Base-by-base conservation (phyloP, 2,797 vertebrate species). In the Microctenopoma steveboyesi region DNA sequence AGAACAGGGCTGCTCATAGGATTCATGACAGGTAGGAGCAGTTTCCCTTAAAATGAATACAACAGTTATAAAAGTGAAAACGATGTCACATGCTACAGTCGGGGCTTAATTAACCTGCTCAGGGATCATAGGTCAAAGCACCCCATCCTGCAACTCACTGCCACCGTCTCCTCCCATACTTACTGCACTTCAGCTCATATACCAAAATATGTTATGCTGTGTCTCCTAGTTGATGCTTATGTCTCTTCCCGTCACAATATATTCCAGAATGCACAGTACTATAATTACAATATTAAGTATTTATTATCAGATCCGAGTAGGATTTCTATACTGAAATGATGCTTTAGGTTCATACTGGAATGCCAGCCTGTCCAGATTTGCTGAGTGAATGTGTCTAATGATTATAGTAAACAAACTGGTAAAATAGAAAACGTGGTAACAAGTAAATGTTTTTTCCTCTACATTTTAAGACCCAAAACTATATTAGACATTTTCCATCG, bases 1-100 rank as follows among this genome's bases (percentile, higher is more conserved):
- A 82, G 59, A 57, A 64, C 52, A 52, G 53, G 64, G 56, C 59
- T 78, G 69, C 84, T 81, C 73, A 64, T 46, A 35, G 74, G 64
- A 80, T 82, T 83, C 60, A 69, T 73, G 72, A 76, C 74, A 72
- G 58, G 64, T 69, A 37, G 65, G 54, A 40, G 55, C 11, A 37
- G 30, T 72, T 80, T 81, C 51, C 14, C 33, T 54, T 12, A 16
- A 9, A 4, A 56, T 60, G 39, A 76, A 71, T 52, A 52, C 10
- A 69, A 11, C 30, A 64, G 13, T 69, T 27, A 16, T 12, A 14
- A 30, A 39, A 45, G 9, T 12, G 18, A 13, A 27, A 42, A 56
- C 45, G 33, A 43, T 45, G 25, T 16, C 22, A 40, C 30, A 55
- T 16, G 15, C 28, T 18, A 2, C 42, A 1, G 28, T 65, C 8